Evolutionary conservation across 2,888 invertebrate species (phyloP).

Genomic region (Halocaridina rubra): DNA sequence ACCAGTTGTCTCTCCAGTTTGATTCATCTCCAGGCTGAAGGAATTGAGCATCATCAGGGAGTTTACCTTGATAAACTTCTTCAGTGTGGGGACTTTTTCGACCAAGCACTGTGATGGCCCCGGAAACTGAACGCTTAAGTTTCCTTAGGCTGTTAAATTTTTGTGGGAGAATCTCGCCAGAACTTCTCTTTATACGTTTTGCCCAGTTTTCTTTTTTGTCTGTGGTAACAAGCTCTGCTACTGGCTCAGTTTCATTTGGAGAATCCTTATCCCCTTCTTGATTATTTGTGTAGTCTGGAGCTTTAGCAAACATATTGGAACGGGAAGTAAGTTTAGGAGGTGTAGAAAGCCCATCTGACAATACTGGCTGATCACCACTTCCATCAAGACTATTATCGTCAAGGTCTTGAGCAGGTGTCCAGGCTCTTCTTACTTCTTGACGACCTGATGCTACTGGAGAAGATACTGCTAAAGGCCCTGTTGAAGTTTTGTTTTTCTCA

Average conservation of each 20-base stretch:
- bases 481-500: slow-evolving; percentile 47
- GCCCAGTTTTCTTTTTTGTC: slow-evolving; percentile 33
- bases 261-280: background rate
- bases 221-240: slow-evolving; percentile 19
- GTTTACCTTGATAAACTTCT: slow-evolving; percentile 23
- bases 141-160: slow-evolving; percentile 73
- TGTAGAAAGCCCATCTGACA: slow-evolving; percentile 43
- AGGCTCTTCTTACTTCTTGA: slow-evolving; percentile 68
- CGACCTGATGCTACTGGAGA: slow-evolving; percentile 64
- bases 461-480: slow-evolving; percentile 64
- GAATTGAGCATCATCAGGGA: slow-evolving; percentile 65
- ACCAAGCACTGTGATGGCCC: slow-evolving; percentile 68
- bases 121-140: slow-evolving; percentile 75
- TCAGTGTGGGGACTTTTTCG: slow-evolving; percentile 50
- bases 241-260: slow-evolving; percentile 20
- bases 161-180: slow-evolving; percentile 49
- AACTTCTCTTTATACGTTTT: slow-evolving; percentile 32
- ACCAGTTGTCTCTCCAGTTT: slow-evolving; percentile 88
- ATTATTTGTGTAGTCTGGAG: slow-evolving; percentile 20
- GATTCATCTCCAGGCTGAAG: slow-evolving; percentile 69
- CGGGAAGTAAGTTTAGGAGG: slow-evolving; percentile 65
- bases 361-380: slow-evolving; percentile 68
- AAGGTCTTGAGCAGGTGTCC: slow-evolving; percentile 91
- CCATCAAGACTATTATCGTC: slow-evolving; percentile 73
- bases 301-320: slow-evolving; percentile 64